A percentile compares a stretch with the other conserved stretches of the same genome.
Conservation (phyloP, 1,140 invertebrate species). For the Caenorhabditis tropicalis region DNA sequence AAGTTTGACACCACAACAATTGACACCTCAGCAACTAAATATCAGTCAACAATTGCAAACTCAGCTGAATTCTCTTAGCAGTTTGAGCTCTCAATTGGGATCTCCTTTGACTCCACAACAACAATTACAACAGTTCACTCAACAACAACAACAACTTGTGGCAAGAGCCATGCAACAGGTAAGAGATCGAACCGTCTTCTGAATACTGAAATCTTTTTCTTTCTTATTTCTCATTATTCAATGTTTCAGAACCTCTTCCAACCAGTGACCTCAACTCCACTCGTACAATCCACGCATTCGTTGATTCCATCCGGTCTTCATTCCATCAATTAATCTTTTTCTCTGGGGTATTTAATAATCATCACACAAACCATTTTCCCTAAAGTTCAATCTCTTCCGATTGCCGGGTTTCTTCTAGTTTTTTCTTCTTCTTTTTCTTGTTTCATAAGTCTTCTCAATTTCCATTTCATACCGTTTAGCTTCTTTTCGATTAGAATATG, state of each 20-base stretch:
- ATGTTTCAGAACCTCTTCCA: slow-evolving; percentile 22
- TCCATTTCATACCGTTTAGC: neutral
- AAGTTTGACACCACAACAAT: neutral
- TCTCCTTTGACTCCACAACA: slow-evolving; percentile 26
- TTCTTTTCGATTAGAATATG: neutral
- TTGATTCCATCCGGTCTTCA: slow-evolving; percentile 25
- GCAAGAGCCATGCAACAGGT: slow-evolving; percentile 39
- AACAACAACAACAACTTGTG: slow-evolving; percentile 24
- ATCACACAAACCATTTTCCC: neutral
- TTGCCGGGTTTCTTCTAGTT: neutral
- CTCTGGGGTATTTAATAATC: neutral
- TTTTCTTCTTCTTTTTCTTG: neutral
- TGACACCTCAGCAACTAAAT: slow-evolving; percentile 16
- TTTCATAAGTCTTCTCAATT: neutral
- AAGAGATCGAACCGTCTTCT: neutral
- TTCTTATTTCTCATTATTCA: neutral
- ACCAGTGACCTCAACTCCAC: slow-evolving; percentile 9
- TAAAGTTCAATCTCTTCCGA: slow-evolving; percentile 21
- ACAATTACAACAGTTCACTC: slow-evolving; percentile 20
- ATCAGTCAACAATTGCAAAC: slow-evolving; percentile 26
- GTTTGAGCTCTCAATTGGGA: neutral
- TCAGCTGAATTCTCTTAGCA: slow-evolving; percentile 6
- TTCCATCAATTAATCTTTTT: slow-evolving; percentile 20
- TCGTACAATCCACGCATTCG: slow-evolving; percentile 9
- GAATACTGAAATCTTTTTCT: no score